Evolutionary conservation across 2,888 invertebrate genomes (phyloP).

Genomic region (Heterodera filipjevi): DNA sequence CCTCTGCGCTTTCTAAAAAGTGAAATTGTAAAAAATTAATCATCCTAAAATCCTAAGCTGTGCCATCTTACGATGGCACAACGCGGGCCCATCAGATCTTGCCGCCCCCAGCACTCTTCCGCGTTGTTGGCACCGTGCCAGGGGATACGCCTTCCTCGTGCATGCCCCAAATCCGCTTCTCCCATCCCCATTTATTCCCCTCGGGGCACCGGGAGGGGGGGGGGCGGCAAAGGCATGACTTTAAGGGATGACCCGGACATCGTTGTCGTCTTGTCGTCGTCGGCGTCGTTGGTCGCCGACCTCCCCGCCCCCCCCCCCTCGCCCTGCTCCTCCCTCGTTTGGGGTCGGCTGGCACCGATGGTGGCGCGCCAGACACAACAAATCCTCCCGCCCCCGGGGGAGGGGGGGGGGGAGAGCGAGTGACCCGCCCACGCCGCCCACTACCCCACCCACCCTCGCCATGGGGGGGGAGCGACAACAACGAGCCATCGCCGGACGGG

Average conservation of each 20-base stretch:
- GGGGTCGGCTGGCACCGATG: slow-evolving; percentile 7
- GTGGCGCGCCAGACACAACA: slow-evolving; percentile 9
- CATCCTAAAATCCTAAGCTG: too few species aligned
- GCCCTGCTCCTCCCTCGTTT: neutral
- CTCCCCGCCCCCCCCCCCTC: too few species aligned
- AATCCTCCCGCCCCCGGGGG: neutral
- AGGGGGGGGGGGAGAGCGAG: neutral
- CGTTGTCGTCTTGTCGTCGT: neutral
- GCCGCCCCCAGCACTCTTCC: neutral
- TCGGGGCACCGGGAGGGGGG: neutral
- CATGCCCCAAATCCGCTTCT: slow-evolving; percentile 5
- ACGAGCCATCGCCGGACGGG: neutral
- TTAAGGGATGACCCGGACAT: slow-evolving; percentile 8
- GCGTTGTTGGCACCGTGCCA: slow-evolving; percentile 8
- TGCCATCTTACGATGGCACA: neutral
- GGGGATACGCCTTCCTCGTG: neutral
- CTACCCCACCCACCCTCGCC: neutral
- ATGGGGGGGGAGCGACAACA: neutral
- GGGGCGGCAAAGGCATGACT: neutral
- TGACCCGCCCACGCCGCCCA: slow-evolving; percentile 2
- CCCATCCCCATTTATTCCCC: neutral
- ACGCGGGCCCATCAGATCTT: neutral
- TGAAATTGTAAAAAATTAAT: too few species aligned
- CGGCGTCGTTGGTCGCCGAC: too few species aligned
- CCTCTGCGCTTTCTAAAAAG: too few species aligned